A percentile compares a stretch with the other conserved stretches of the same genome.
These are phyloP conservation scores for Corvus cornix DNA, from an alignment of 2,113 vertebrate species.

Conservation along the genomic window DNA sequence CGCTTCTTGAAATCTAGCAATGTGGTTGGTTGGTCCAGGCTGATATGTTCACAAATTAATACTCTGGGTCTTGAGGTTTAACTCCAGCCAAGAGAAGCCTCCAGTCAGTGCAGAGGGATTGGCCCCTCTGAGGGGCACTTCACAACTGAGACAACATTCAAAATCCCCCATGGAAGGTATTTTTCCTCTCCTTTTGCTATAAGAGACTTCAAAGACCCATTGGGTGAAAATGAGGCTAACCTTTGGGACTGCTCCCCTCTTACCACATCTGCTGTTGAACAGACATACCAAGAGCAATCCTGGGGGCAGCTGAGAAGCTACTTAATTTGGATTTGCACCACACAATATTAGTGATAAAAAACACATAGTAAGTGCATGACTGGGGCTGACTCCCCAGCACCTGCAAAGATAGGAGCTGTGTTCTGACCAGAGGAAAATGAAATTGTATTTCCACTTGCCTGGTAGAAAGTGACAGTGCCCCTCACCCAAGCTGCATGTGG, in stretches of 20 bases:
- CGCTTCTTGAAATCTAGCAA: neutral
- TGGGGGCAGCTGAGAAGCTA: neutral
- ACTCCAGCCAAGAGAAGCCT: neutral
- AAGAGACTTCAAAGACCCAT: neutral
- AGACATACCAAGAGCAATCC: neutral
- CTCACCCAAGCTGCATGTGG: neutral
- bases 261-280: neutral
- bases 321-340: neutral
- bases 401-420: neutral
- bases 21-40: neutral
- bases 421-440: neutral
- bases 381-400: rapidly evolving
- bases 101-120: neutral
- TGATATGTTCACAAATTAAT: neutral
- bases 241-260: neutral
- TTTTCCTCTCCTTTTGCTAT: neutral
- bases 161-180: neutral
- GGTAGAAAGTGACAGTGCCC: neutral
- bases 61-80: neutral
- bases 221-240: neutral
- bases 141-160: neutral
- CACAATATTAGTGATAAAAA: neutral
- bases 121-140: neutral
- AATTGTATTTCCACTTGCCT: neutral
- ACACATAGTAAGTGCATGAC: neutral